phyloP scores from a whole-genome alignment of 2,797 vertebrate species.

The Pipistrellus pygmaeus region DNA sequence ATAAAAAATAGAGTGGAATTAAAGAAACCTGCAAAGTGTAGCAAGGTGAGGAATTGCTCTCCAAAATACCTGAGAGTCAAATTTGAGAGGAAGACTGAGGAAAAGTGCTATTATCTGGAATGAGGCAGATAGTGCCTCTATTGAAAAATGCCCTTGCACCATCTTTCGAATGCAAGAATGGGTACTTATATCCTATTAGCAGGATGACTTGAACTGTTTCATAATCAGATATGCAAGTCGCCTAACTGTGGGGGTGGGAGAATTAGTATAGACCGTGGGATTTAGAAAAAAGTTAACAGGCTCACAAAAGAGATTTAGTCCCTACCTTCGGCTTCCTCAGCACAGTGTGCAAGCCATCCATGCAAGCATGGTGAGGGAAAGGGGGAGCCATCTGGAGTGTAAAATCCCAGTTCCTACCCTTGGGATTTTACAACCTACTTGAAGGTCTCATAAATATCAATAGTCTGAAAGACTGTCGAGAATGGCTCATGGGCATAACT shows the following conservation, averaged over 20 bases:
- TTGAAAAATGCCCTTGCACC: neutral
- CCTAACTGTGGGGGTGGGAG: neutral
- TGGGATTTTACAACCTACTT: neutral
- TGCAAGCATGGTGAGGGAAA: neutral
- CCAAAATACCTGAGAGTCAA: neutral
- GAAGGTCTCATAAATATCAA: slow-evolving; percentile 44
- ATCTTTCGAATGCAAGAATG: slow-evolving; percentile 29
- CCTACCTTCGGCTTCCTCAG: neutral
- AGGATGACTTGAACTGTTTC: slow-evolving; percentile 27
- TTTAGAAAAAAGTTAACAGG: neutral
- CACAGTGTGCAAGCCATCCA: neutral
- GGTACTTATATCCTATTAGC: neutral
- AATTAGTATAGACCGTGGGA: neutral
- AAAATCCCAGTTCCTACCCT: slow-evolving; percentile 9
- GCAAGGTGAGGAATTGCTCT: neutral
- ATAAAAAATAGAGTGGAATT: neutral
- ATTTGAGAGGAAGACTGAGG: neutral
- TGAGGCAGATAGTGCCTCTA: neutral
- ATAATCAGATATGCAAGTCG: slow-evolving; percentile 37
- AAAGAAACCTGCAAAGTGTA: neutral
- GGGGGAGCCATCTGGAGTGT: neutral
- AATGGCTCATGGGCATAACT: neutral
- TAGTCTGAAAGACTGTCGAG: slow-evolving; percentile 35
- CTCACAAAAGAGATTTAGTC: slow-evolving; percentile 1
- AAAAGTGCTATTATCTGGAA: neutral